These are phyloP conservation scores for Caerostris darwini DNA, from an alignment of 1,140 invertebrate species.

Conservation along the genomic window DNA sequence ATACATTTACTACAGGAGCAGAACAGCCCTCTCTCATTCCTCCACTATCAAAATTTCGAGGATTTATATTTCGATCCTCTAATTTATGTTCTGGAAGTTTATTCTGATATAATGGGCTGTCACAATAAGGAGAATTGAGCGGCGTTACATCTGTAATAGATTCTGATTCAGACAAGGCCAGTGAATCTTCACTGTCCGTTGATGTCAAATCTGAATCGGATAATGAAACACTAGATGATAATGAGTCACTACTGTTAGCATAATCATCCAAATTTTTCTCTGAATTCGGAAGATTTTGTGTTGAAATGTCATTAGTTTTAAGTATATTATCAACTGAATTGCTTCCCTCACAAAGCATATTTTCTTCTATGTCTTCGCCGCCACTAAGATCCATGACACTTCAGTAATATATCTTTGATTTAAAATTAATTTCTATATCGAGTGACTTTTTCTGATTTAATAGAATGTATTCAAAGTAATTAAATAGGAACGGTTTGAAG, in stretches of 20 bases:
- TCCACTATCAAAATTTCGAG: background rate
- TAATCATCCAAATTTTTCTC: conserved; percentile 7
- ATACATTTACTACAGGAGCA: conserved; percentile 60
- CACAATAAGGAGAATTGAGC: conserved; percentile 74
- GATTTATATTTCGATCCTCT: background rate
- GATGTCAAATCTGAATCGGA: conserved; percentile 68
- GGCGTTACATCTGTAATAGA: conserved; percentile 77
- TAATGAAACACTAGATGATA: conserved; percentile 69
- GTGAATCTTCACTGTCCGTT: conserved; percentile 69
- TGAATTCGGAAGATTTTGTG: background rate
- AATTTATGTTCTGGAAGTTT: conserved; percentile 6
- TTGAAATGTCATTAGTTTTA: background rate
- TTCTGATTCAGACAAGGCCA: conserved; percentile 73
- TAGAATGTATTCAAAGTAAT: no score
- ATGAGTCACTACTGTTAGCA: conserved; percentile 51
- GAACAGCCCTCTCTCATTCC: background rate
- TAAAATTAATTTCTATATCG: no score
- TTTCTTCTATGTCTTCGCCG: background rate
- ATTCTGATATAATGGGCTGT: conserved; percentile 64
- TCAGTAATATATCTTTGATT: background rate
- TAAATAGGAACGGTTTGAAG: no score
- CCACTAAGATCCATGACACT: background rate
- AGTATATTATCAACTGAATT: background rate
- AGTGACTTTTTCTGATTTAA: no score
- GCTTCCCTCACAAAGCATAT: background rate